A percentile compares a stretch with the other conserved stretches of the same genome.
phyloP scores from a whole-genome alignment of 2,888 invertebrate genomes.

The Monoplex corrugatus region DNA sequence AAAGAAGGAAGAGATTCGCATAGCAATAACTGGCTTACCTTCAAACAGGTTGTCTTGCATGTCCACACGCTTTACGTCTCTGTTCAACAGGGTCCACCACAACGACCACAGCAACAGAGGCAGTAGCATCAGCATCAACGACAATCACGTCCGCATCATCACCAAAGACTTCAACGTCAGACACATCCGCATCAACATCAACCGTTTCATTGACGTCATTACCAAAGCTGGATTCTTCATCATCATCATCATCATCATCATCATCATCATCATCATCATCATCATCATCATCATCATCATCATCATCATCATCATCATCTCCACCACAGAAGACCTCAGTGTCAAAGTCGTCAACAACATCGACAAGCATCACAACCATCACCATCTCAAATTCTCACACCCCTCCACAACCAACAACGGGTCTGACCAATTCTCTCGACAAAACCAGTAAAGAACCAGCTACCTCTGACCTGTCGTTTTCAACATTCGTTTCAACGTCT shows the following conservation, averaged over 20 bases:
- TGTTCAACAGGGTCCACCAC: no score
- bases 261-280: not conserved
- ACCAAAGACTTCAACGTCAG: not conserved
- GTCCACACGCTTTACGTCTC: no score
- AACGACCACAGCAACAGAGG: not conserved
- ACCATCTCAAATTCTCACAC: not conserved
- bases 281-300: not conserved
- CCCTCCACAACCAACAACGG: no score
- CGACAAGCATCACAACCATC: not conserved
- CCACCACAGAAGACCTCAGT: not conserved
- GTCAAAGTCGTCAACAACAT: not conserved
- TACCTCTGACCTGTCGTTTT: not conserved
- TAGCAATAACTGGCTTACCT: no score
- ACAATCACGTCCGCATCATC: not conserved
- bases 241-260: slow-evolving; percentile 24
- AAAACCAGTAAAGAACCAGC: no score
- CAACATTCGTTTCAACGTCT: not conserved
- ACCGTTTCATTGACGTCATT: not conserved
- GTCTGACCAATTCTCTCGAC: no score
- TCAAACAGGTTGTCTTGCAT: no score
- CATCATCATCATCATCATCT: not conserved
- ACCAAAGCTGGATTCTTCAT: not conserved
- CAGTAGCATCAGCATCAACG: no score
- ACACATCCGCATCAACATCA: not conserved
- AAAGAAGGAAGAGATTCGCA: no score